These are phyloP conservation scores for Charina bottae DNA, from an alignment of 2,113 vertebrate genomes.

Conservation along the genomic window DNA sequence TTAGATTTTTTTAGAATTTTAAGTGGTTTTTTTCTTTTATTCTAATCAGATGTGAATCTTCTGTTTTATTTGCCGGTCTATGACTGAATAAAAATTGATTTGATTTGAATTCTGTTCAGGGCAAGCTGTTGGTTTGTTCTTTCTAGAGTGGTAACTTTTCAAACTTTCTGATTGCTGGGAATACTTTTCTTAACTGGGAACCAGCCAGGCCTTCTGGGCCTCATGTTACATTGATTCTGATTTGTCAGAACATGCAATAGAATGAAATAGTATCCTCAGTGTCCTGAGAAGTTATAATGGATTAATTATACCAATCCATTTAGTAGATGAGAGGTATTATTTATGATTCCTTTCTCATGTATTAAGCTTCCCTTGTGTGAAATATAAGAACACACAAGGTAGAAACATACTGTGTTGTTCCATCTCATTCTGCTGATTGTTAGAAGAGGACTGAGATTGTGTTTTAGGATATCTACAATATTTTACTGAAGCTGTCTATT, in stretches of 20 bases:
- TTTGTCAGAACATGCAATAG: not conserved
- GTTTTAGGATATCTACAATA: too few relatives aligned
- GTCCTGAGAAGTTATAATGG: not conserved
- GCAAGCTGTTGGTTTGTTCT: not conserved
- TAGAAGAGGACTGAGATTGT: too few relatives aligned
- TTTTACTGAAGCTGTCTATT: too few relatives aligned
- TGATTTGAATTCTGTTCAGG: not conserved
- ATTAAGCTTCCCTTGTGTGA: not conserved
- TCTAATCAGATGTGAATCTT: too few relatives aligned
- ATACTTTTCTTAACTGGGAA: not conserved
- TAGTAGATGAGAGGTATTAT: not conserved
- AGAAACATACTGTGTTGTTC: not conserved
- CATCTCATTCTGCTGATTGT: too few relatives aligned
- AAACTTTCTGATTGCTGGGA: not conserved
- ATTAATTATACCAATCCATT: not conserved
- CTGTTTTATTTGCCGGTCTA: too few relatives aligned
- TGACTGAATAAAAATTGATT: too few relatives aligned
- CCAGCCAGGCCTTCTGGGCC: not conserved
- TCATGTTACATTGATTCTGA: not conserved
- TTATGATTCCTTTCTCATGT: not conserved
- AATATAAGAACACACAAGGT: not conserved
- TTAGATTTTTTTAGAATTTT: too few relatives aligned
- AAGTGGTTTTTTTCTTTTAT: too few relatives aligned
- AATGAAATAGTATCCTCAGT: too few relatives aligned
- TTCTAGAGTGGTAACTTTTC: not conserved